Evolutionary conservation across 2,888 invertebrate genomes (phyloP).

Genomic region (Rugalucina vietnamica): DNA sequence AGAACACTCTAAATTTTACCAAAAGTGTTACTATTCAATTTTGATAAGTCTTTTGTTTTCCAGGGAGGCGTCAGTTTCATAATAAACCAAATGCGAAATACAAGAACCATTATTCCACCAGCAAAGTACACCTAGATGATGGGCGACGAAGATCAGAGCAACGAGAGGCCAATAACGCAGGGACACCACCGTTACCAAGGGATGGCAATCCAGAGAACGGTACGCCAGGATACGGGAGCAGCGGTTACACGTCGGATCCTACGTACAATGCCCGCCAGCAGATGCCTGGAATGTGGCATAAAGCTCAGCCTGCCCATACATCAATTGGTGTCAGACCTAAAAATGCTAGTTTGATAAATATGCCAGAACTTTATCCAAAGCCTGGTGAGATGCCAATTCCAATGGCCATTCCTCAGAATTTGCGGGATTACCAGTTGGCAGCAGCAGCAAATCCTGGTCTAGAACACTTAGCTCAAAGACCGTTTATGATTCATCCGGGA

Average conservation of each 20-base stretch:
- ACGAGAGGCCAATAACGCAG: conserved; percentile 33
- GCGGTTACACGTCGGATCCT: conserved; percentile 75
- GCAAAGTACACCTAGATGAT: conserved; percentile 10
- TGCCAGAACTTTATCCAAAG: conserved; percentile 68
- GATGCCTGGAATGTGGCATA: conserved; percentile 52
- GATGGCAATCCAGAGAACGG: not conserved
- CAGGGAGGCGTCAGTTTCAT: conserved; percentile 46
- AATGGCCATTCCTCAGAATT: conserved; percentile 48
- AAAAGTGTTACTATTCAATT: not conserved
- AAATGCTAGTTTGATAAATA: conserved; percentile 64
- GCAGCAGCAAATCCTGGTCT: not conserved
- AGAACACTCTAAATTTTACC: no score
- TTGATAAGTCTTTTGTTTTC: conserved; percentile 5
- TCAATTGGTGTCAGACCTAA: conserved; percentile 64
- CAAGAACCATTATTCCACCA: conserved; percentile 38
- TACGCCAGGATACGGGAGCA: conserved; percentile 25
- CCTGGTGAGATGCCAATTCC: conserved; percentile 43
- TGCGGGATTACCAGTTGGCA: conserved; percentile 2
- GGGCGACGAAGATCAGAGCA: not conserved
- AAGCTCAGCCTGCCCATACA: conserved; percentile 73
- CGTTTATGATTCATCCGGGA: conserved; percentile 4
- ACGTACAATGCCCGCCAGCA: conserved; percentile 54
- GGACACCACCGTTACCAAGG: conserved; percentile 37
- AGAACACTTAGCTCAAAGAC: not conserved
- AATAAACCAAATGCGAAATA: conserved; percentile 21